phyloP scores from a whole-genome alignment of 2,797 vertebrate genomes.

The Protosalanx chinensis region DNA sequence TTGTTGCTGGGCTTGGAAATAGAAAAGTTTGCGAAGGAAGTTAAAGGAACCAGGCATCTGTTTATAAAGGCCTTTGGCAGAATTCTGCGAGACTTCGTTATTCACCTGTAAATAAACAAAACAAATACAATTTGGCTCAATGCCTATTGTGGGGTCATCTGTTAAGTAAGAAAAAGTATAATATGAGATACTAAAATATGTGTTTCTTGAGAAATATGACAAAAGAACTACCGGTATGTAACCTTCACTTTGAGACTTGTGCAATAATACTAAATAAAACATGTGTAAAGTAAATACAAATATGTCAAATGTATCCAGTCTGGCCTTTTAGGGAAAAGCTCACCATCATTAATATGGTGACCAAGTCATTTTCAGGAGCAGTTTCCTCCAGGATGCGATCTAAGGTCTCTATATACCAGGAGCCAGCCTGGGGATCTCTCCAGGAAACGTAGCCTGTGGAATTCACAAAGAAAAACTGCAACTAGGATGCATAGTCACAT shows the following conservation, averaged over 20 bases:
- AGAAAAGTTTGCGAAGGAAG: conserved; percentile 88
- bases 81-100: conserved; percentile 75
- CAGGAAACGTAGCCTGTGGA: conserved; percentile 89
- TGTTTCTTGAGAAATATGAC: neutral
- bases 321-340: conserved; percentile 19
- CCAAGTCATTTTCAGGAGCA: conserved; percentile 73
- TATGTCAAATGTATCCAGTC: too few relatives aligned
- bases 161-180: neutral
- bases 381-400: conserved; percentile 77
- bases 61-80: conserved; percentile 84
- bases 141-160: neutral
- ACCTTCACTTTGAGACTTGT: neutral
- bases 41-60: conserved; percentile 94
- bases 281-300: neutral
- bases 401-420: conserved; percentile 88
- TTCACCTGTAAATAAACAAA: conserved; percentile 78
- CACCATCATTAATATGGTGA: conserved; percentile 82
- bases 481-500: conserved; percentile 3
- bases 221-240: neutral
- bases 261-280: neutral
- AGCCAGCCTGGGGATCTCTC: conserved; percentile 77
- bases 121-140: conserved; percentile 1
- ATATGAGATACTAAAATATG: neutral
- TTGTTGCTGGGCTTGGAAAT: conserved; percentile 63
- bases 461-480: conserved; percentile 9